A percentile compares a stretch with the other conserved stretches of the same genome.
Evolutionary conservation across 2,113 vertebrate genomes (phyloP).

Genomic region (Sylvia atricapilla): DNA sequence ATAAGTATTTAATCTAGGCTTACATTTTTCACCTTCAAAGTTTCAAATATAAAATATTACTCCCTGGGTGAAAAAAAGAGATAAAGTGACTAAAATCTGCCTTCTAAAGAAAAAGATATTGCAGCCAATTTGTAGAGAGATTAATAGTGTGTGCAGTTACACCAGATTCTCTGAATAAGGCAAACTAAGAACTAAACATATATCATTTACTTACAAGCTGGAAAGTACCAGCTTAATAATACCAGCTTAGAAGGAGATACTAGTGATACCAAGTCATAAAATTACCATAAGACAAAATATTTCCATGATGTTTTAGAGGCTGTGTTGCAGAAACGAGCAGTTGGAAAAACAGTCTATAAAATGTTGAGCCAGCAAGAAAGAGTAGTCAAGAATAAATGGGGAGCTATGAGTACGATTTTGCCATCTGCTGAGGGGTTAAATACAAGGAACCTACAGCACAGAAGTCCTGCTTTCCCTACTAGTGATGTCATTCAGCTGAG

Average conservation of each 20-base stretch:
- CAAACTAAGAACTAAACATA: not conserved
- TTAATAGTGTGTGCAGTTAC: not conserved
- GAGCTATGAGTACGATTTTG: not conserved
- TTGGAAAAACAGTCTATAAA: not conserved
- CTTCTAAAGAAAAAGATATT: not conserved
- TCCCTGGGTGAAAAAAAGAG: not conserved
- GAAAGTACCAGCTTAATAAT: not conserved
- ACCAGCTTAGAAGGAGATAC: not conserved
- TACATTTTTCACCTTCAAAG: not conserved
- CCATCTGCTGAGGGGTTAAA: not conserved
- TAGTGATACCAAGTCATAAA: not conserved
- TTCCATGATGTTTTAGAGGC: not conserved
- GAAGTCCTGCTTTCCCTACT: not conserved
- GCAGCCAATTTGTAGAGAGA: not conserved
- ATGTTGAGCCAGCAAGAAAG: not conserved
- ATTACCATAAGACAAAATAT: not conserved
- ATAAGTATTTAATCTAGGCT: not conserved
- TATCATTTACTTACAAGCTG: not conserved
- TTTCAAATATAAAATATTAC: conserved; percentile 7
- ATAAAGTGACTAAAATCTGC: not conserved
- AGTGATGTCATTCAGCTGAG: not conserved
- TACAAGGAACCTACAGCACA: not conserved
- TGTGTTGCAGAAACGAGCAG: not conserved
- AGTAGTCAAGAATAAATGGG: not conserved
- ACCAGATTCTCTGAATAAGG: not conserved